A percentile compares a stretch with the other conserved stretches of the same genome.
Evolutionary conservation across 2,113 vertebrate species (phyloP).

Genomic region (Beaufortia kweichowensis): DNA sequence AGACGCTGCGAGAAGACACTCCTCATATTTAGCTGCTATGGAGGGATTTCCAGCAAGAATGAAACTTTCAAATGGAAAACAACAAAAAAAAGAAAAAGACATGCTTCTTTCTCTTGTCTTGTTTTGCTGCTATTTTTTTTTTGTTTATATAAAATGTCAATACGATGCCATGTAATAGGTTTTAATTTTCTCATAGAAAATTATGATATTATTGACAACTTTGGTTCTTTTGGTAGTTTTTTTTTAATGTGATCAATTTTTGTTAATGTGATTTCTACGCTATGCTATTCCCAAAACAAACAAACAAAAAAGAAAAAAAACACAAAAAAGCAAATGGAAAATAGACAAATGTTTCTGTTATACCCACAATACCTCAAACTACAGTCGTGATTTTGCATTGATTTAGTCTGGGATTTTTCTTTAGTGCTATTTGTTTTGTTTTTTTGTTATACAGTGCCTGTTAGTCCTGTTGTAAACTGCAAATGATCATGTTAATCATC

Average conservation of each 20-base stretch:
- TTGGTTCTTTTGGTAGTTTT: slow-evolving; percentile 79
- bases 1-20: slow-evolving; percentile 74
- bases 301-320: slow-evolving; percentile 75
- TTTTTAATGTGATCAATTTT: slow-evolving; percentile 87
- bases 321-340: slow-evolving; percentile 67
- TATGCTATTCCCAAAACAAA: slow-evolving; percentile 84
- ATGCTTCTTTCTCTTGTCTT: slow-evolving; percentile 86
- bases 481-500: slow-evolving; percentile 69
- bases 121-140: slow-evolving; percentile 96
- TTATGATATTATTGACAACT: slow-evolving; percentile 87
- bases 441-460: slow-evolving; percentile 73
- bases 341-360: slow-evolving; percentile 80
- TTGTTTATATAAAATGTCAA: slow-evolving; percentile 86
- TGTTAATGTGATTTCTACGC: slow-evolving; percentile 90
- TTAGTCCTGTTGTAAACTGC: slow-evolving; percentile 72
- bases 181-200: slow-evolving; percentile 96
- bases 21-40: slow-evolving; percentile 91
- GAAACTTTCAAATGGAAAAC: slow-evolving; percentile 61
- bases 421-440: slow-evolving; percentile 64
- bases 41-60: slow-evolving; percentile 85
- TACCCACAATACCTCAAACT: slow-evolving; percentile 95
- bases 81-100: slow-evolving; percentile 74
- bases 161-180: slow-evolving; percentile 90
- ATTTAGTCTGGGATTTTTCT: slow-evolving; percentile 72
- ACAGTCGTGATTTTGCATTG: slow-evolving; percentile 79